Evolutionary conservation across 1,140 invertebrate genomes (phyloP), one percentile per base, ranked within the genome.

Genomic region (Thaumetopoea pityocampa): DNA sequence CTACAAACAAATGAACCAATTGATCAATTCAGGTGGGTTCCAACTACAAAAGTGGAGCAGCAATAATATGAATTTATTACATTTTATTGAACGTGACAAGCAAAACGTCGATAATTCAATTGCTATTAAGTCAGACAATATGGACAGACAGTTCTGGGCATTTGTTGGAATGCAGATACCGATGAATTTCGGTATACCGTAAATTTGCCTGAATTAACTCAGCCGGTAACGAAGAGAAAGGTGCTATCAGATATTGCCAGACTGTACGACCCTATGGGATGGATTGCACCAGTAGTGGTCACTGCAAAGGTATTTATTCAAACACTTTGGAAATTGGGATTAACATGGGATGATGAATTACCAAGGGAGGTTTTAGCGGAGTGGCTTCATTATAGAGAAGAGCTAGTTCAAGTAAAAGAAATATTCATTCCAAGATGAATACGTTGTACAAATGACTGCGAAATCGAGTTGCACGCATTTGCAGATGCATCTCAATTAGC

Each of bases 11-110:
- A 32, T 52, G 26, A 46, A 30, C 1, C 7, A 14, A 2, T 9
- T 52, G 6, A 11, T 52, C n/a, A 23, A 20, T 1, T 18, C 4
- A 5, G 50, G 50, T 18, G 42, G 43, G 4, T 52, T 51, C 30
- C 4, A 33, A 23, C 23, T 62, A 11, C 34, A 55, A 38, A 53
- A 62, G 33, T 62, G 59, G 59, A 22, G 18, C 2, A 51, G 38
- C 18, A 63, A 58, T 20, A 45, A 24, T 41, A 28, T 32, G 1
- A 27, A 12, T 8, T 12, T 50, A 6, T 22, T 46, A 8, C 6
- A 46, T 17, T 28, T 15, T 8, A 27, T 30, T n/a, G 20, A 40
- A n/a, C 18, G 18, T 4, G 4, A 11, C 44, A 28, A 26, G 10
- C 5, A 34, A 19, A 6, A 18, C 12, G 33, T 8, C 14, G 20